phyloP scores from a whole-genome alignment of 2,888 invertebrate species.

The Stenotaenia linearis region DNA sequence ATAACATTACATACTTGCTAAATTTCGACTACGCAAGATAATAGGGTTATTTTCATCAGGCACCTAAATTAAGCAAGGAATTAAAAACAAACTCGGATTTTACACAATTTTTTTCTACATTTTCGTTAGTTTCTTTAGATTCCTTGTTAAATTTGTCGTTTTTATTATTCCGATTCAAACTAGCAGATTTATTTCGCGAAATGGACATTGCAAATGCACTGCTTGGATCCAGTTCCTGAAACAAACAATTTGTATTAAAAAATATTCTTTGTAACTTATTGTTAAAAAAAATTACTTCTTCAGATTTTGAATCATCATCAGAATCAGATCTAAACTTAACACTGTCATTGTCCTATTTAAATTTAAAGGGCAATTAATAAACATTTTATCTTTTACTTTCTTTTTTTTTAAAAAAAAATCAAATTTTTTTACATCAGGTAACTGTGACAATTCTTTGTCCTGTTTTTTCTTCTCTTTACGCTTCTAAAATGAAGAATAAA shows the following conservation, averaged over 20 bases:
- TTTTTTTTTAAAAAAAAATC: neutral
- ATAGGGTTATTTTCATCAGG: conserved; percentile 2
- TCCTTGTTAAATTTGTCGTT: neutral
- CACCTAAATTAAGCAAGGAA: neutral
- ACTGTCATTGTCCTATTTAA: neutral
- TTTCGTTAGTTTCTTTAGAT: neutral
- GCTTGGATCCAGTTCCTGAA: conserved; percentile 1
- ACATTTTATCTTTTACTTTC: neutral
- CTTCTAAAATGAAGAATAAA: neutral
- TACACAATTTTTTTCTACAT: too few species aligned
- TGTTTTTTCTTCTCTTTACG: conserved; percentile 24
- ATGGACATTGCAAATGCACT: conserved; percentile 2
- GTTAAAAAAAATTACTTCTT: neutral
- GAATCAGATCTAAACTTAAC: neutral
- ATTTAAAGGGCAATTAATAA: neutral
- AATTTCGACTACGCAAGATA: conserved; percentile 8
- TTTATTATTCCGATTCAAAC: neutral
- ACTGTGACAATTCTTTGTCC: conserved; percentile 5
- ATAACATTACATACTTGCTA: neutral
- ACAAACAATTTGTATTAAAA: neutral
- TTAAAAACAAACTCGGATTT: too few species aligned
- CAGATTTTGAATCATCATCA: neutral
- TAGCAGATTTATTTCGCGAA: neutral
- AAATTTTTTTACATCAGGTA: neutral
- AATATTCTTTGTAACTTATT: neutral